These are phyloP conservation scores for Albula glossodonta DNA, from an alignment of 2,113 vertebrate species.

Conservation along the genomic window DNA sequence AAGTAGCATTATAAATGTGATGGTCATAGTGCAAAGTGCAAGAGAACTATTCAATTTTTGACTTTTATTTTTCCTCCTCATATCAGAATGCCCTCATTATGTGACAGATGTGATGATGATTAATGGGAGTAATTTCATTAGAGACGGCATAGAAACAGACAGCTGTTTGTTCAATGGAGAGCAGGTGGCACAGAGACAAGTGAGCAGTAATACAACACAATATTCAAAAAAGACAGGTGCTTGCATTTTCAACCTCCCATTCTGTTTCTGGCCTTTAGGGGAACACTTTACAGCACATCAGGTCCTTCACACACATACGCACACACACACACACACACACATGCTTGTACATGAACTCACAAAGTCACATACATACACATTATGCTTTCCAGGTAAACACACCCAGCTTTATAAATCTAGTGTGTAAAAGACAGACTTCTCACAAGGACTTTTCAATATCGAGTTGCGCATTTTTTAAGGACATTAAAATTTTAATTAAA, in stretches of 20 bases:
- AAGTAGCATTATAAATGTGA: background rate
- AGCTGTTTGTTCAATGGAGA: conserved; percentile 37
- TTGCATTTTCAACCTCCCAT: background rate
- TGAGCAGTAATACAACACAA: conserved; percentile 14
- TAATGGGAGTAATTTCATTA: conserved; percentile 43
- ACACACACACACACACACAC: background rate
- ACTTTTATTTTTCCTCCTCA: background rate
- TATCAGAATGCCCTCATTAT: conserved; percentile 21
- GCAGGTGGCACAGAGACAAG: conserved; percentile 36
- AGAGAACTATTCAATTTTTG: background rate
- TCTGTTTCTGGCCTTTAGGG: background rate
- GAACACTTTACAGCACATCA: background rate
- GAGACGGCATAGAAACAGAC: conserved; percentile 28
- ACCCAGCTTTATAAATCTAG: background rate
- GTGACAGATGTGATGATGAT: conserved; percentile 42
- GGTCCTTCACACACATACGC: background rate
- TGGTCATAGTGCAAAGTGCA: background rate
- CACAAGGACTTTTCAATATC: conserved; percentile 18
- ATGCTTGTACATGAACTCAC: background rate
- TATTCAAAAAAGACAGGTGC: conserved; percentile 14
- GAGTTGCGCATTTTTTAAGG: conserved; percentile 45
- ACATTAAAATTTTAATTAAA: conserved; percentile 41
- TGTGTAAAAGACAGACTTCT: background rate
- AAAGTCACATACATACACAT: background rate
- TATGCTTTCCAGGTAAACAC: background rate